phyloP scores from a whole-genome alignment of 1,140 invertebrate species.

The Marisa cornuarietis region DNA sequence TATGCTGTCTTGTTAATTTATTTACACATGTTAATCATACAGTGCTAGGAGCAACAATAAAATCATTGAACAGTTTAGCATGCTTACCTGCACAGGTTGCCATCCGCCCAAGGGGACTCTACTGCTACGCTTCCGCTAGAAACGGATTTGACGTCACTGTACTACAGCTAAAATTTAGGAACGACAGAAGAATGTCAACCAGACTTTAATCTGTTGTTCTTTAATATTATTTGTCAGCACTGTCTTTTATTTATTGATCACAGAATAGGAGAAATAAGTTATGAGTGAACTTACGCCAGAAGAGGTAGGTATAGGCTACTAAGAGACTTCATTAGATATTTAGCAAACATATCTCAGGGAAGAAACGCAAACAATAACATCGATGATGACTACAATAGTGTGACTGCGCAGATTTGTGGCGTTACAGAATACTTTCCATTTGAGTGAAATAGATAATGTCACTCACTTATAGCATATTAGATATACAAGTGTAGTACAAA shows the following conservation, averaged over 20 bases:
- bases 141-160: conserved; percentile 33
- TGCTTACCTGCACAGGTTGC: conserved; percentile 5
- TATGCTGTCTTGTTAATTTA: too few species aligned
- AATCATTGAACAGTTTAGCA: background rate
- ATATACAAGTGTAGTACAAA: too few species aligned
- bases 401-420: background rate
- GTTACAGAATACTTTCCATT: background rate
- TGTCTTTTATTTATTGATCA: too few species aligned
- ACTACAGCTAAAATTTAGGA: conserved; percentile 6
- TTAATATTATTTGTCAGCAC: too few species aligned
- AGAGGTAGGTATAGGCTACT: conserved; percentile 70
- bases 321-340: too few species aligned
- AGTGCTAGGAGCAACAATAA: too few species aligned
- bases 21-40: too few species aligned
- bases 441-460: too few species aligned
- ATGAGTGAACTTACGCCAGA: conserved; percentile 81
- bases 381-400: background rate
- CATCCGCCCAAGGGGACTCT: conserved; percentile 17
- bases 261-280: background rate
- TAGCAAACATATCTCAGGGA: too few species aligned
- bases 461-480: too few species aligned
- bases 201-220: conserved; percentile 9
- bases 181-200: too few species aligned
- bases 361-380: background rate
- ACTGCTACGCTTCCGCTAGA: conserved; percentile 18